Base-by-base conservation (phyloP, 1,140 invertebrate genomes). In the Sitobion miscanthi region DNA sequence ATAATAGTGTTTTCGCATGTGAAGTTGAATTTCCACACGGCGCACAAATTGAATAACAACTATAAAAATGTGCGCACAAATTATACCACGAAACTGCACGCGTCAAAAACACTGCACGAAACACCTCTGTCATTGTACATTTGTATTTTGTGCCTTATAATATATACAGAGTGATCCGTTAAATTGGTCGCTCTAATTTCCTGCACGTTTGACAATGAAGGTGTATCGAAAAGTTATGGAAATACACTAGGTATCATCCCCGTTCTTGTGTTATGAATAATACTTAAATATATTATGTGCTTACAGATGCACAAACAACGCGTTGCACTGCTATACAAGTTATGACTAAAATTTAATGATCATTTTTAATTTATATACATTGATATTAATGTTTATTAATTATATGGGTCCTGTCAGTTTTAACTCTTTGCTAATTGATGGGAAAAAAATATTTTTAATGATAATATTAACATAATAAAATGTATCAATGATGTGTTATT, bases 1-100 rank as follows among this genome's bases (percentile, higher is more conserved):
- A 87, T 87, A 87, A 87, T 87, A n/a, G 86, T 87, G 7, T 35
- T 52, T 87, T 87, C 20, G 86, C 86, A 47, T 87, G 86, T 87
- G 20, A n/a, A 42, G 23, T 23, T 11, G 25, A 47, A 47, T 86
- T 45, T 86, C 23, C 83, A 5, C 42, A 83, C 82, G 20, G 4
- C 30, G 62, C 11, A 69, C 11, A 77, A 77, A 77, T 77, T 77
- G 62, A 77, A 77, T 77, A 77, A 77, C 62, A 77, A 77, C 62
- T 77, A n/a, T n/a, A 35, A 77, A 77, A 77, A 77, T 77, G n/a
- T 77, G 62, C n/a, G 62, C 62, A 77, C 62, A 77, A 77, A 77
- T 77, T 77, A 77, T 77, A 77, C 62, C 30, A n/a, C 30, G 14
- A 77, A n/a, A 77, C 62, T 77, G 62, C n/a, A 77, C 62, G 62